Percentiles rank a stretch among this genome's conserved stretches.
These are phyloP conservation scores for Platygyra sinensis DNA, from an alignment of 64 coral and sea anemone genomes.

Conservation along the genomic window DNA sequence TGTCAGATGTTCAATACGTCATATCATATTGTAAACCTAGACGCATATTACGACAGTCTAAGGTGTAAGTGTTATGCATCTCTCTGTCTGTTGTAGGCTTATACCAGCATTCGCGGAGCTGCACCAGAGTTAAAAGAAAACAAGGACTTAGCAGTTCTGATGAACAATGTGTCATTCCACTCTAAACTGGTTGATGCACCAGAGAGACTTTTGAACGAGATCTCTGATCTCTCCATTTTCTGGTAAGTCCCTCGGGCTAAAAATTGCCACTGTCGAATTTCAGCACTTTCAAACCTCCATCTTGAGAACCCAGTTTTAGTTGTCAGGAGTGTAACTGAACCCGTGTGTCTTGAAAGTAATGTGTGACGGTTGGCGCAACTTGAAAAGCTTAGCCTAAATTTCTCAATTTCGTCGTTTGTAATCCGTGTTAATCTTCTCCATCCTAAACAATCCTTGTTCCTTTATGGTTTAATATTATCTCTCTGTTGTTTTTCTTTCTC, in stretches of 20 bases:
- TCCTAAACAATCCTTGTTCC: too few species aligned
- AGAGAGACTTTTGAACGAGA: constrained; percentile 73
- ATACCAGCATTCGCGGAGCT: constrained; percentile 87
- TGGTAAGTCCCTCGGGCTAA: constrained; percentile 67
- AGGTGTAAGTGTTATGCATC: background rate
- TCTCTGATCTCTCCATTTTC: constrained; percentile 93
- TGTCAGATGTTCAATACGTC: too few species aligned
- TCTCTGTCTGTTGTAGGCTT: constrained; percentile 48
- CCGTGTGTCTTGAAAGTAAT: too few species aligned
- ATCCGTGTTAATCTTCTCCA: too few species aligned
- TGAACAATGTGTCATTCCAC: constrained; percentile 97
- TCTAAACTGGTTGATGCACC: constrained; percentile 88
- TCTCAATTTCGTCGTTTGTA: too few species aligned
- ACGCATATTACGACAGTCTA: background rate
- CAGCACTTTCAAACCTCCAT: background rate
- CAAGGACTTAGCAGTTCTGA: constrained; percentile 78
- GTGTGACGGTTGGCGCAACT: too few species aligned
- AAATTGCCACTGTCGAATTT: background rate
- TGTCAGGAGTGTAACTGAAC: too few species aligned
- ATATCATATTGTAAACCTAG: background rate
- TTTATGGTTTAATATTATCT: too few species aligned
- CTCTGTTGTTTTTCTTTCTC: too few species aligned
- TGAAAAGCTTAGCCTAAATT: too few species aligned
- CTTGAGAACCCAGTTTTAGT: too few species aligned
- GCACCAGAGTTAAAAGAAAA: constrained; percentile 96